Conservation (phyloP, 2,113 vertebrate species). For the Poecilia latipinna region DNA sequence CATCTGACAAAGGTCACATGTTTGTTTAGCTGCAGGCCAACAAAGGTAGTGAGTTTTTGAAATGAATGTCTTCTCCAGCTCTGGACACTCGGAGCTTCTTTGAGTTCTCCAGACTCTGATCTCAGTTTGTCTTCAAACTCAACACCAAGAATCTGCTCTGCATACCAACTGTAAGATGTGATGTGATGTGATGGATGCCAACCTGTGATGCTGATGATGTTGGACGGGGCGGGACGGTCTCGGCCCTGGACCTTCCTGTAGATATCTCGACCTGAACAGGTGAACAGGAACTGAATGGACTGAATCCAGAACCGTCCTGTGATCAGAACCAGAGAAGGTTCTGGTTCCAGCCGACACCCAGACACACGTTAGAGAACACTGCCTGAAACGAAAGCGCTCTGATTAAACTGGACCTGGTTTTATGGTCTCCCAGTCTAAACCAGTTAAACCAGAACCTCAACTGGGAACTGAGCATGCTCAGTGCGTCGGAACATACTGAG, state of each 20-base stretch:
- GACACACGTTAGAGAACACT: background rate
- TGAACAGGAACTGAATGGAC: constrained; percentile 14
- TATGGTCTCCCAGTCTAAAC: too few species aligned
- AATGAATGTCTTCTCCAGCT: too few species aligned
- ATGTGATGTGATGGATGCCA: background rate
- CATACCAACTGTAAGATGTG: too few species aligned
- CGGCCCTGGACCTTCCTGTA: constrained; percentile 72
- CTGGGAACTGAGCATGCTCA: constrained; percentile 6
- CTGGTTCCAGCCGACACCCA: background rate
- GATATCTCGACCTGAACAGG: constrained; percentile 61
- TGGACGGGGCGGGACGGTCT: constrained; percentile 20
- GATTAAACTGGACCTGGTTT: background rate
- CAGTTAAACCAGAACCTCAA: too few species aligned
- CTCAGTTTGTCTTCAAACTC: too few species aligned
- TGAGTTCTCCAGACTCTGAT: too few species aligned
- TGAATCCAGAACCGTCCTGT: background rate
- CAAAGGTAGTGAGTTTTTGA: too few species aligned
- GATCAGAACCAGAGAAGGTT: background rate
- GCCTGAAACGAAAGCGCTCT: background rate
- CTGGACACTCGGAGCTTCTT: too few species aligned
- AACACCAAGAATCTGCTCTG: too few species aligned
- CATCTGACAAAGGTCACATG: constrained; percentile 74
- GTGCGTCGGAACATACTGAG: background rate
- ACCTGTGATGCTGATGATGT: constrained; percentile 61
- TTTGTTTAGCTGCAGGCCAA: too few species aligned